Evolutionary conservation across 2,113 vertebrate species (phyloP), one percentile per base, ranked within the genome.

Genomic region (Neolamprologus kungweensis): DNA sequence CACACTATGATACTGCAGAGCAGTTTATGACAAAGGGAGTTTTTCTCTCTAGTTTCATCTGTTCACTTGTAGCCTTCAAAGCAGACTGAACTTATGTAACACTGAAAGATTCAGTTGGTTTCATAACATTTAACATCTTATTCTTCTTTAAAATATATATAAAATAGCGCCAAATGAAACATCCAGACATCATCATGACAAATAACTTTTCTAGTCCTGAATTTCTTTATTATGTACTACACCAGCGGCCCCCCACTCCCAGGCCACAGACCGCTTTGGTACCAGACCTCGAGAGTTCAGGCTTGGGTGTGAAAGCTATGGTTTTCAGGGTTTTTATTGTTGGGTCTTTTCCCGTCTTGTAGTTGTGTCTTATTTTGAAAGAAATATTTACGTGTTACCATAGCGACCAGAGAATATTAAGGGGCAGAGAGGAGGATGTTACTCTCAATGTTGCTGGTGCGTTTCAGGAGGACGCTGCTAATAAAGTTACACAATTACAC

Each of bases 191-290:
- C 58, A 33, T 33, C 9, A 11, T 42, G 19, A 13, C 1, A 37
- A 68, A 40, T 40, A 40, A 40, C 35, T 4, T 23, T 21, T 71
- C 63, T 12, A 42, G 63, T 71, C n/a, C 13, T 71, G n/a, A 73
- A 45, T 45, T 26, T 73, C 65, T 45, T 10, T 16, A 45, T 3
- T 26, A 0, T 73, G 13, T 73, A 16, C n/a, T 73, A 26, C 4
- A 40, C 63, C 4, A 68, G 5, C 5, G 2, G 58, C 33, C 58
- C 58, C 58, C 28, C 33, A 63, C 28, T 0, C 58, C 28, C 9
- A 33, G 58, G 0, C 0, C 0, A 33, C 28, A 19, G 16, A 63
- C 58, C 2, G 9, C 9, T 53, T 50, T 50, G 45, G 13, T 47
- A 47, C 45, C 42, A 14, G 42, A 6, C 12, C 0, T 0, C 0